Percentiles rank a stretch among this genome's conserved stretches.
These are phyloP conservation scores for Brachionus koreanus DNA, from an alignment of 1,140 invertebrate genomes.

Conservation along the genomic window DNA sequence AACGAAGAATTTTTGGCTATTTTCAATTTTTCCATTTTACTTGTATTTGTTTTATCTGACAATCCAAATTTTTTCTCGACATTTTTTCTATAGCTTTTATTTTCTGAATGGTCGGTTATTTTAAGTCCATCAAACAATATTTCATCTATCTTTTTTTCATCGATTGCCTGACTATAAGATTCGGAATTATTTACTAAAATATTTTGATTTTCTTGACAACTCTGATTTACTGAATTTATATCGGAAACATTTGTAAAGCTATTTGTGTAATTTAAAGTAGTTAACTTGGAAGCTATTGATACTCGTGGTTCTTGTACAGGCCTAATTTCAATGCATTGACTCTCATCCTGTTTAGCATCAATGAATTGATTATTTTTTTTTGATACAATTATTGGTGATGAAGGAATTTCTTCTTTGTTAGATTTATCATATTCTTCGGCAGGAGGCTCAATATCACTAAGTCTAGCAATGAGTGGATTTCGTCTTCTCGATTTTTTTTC, in stretches of 20 bases:
- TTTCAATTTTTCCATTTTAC: neutral
- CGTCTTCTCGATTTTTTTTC: neutral
- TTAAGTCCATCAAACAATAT: slow-evolving; percentile 7
- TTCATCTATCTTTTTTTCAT: slow-evolving; percentile 9
- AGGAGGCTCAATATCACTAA: slow-evolving; percentile 4
- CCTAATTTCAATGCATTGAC: neutral
- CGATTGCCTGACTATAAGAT: neutral
- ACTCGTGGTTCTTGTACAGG: neutral
- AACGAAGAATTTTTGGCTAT: neutral
- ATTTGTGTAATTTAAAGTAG: neutral
- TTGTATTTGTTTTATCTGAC: neutral
- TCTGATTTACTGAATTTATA: neutral
- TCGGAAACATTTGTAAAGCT: neutral
- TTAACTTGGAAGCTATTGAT: neutral
- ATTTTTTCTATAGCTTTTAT: neutral
- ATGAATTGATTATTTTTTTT: neutral
- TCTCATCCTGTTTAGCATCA: neutral
- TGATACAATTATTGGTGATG: neutral
- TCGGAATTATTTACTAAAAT: neutral
- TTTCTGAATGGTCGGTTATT: neutral
- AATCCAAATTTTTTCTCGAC: neutral
- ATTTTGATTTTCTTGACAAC: neutral
- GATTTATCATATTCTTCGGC: neutral
- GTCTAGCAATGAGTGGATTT: neutral
- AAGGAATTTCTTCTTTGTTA: neutral